phyloP scores from a whole-genome alignment of 2,797 vertebrate genomes.

The Enteromius viviparus region DNA sequence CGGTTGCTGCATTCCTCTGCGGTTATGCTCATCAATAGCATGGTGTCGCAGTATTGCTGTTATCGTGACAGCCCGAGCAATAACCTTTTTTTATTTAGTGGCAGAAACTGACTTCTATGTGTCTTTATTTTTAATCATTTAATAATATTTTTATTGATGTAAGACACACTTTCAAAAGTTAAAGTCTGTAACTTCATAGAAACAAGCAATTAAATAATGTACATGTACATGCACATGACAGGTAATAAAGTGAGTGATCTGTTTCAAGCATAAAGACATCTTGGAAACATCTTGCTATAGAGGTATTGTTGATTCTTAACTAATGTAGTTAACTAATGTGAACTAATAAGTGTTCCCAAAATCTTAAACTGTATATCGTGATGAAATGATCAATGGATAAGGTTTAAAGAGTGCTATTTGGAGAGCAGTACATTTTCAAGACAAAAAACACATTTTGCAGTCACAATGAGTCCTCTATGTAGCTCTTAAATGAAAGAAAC shows the following conservation, averaged over 20 bases:
- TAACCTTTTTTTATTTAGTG: no score
- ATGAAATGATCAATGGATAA: neutral
- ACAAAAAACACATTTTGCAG: neutral
- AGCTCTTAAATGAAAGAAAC: constrained; percentile 6
- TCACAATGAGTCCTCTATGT: neutral
- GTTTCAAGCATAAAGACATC: neutral
- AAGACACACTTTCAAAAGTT: neutral
- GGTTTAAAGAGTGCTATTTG: neutral
- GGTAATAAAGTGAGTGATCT: neutral
- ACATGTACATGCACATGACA: neutral
- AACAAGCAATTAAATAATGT: neutral
- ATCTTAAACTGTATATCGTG: neutral
- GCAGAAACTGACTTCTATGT: no score
- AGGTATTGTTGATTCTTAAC: no score
- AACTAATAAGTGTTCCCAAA: neutral
- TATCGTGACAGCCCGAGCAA: no score
- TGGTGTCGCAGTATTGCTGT: no score
- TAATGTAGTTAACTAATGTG: no score
- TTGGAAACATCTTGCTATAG: no score
- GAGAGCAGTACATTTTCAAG: neutral
- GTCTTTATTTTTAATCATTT: neutral
- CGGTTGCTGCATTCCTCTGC: no score
- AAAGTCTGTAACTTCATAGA: neutral
- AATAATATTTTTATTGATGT: neutral
- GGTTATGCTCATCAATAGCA: no score